Percentiles rank a stretch among this genome's conserved stretches.
Evolutionary conservation across 2,113 vertebrate genomes (phyloP).

Genomic region (Muntiacus reevesi): DNA sequence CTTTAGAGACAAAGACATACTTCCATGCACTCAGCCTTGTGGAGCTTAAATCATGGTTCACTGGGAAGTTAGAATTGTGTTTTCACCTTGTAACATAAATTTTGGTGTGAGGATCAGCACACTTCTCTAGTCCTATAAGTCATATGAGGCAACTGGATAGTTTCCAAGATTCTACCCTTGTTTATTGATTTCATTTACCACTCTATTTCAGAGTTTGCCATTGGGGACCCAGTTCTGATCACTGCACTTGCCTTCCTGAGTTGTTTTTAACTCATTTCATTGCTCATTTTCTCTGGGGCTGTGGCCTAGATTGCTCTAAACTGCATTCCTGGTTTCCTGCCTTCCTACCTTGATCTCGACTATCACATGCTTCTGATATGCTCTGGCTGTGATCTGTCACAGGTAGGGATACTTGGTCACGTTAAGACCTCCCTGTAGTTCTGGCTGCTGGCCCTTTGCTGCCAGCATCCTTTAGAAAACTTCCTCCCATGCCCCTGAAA

Average conservation of each 20-base stretch:
- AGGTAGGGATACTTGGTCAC: not conserved
- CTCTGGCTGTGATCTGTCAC: not conserved
- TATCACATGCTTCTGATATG: not conserved
- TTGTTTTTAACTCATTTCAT: not conserved
- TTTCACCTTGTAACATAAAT: not conserved
- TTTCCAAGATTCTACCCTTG: not conserved
- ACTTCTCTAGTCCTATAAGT: not conserved
- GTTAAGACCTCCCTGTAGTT: not conserved
- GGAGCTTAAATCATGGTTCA: not conserved
- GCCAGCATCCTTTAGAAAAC: not conserved
- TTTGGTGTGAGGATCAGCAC: not conserved
- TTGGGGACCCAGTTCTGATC: not conserved
- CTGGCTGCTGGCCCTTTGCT: not conserved
- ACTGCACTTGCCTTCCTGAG: not conserved
- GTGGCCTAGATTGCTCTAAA: not conserved
- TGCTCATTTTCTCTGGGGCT: not conserved
- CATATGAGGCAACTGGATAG: not conserved
- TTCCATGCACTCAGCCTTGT: not conserved
- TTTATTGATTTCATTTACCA: not conserved
- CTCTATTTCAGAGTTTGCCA: not conserved
- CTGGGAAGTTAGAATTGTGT: not conserved
- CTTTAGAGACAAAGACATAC: not conserved
- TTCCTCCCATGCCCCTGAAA: not conserved
- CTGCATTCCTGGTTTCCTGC: not conserved
- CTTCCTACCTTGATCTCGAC: not conserved